Base-by-base conservation (phyloP, 2,888 invertebrate species). In the Meta bourneti region DNA sequence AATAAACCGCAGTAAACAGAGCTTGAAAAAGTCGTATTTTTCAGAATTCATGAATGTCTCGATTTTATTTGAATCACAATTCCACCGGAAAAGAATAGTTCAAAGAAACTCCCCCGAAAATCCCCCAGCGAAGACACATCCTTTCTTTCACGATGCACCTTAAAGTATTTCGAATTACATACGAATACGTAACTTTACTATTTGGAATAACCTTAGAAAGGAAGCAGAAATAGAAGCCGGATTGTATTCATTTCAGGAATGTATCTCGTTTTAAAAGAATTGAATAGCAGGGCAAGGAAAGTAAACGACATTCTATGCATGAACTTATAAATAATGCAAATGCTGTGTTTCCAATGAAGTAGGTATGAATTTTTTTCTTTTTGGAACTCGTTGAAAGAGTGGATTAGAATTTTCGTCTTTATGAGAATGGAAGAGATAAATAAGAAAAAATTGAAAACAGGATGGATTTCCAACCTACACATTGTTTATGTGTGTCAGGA, bases 261-360 rank as follows among this genome's bases (percentile, higher is more conserved):
- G 61, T 61, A 82, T 82, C 88, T 89, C 81, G 78, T 51, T 61
- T 79, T 61, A 75, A 89, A 81, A 75, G 81, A 89, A 89, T 81
- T 75, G 75, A 61, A 89, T 89, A 75, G 61, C 49, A 74, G 74
- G 72, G 74, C 74, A 48, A 81, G 61, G 61, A 88, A 88, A 69
- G 74, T 88, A 88, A 80, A 81, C 74, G 61, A 88, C 88, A 82
- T 75, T 49, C 52, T 69, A 89, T 69, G 49, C 69, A 16, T 11
- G 69, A 75, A 61, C 88, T 89, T 75, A 89, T 81, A 89, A 81
- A 89, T 89, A 89, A 89, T 89, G 74, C 11, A 82, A 89, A 81
- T 89, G 19, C 75, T 16, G 49, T 61, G n/a, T 54, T 75, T 49
- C 52, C 61, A 48, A 71, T 6, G 49, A 48, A 82, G 71, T 82